Conservation (phyloP, 2,113 vertebrate genomes). For the Elaphurus davidianus region DNA sequence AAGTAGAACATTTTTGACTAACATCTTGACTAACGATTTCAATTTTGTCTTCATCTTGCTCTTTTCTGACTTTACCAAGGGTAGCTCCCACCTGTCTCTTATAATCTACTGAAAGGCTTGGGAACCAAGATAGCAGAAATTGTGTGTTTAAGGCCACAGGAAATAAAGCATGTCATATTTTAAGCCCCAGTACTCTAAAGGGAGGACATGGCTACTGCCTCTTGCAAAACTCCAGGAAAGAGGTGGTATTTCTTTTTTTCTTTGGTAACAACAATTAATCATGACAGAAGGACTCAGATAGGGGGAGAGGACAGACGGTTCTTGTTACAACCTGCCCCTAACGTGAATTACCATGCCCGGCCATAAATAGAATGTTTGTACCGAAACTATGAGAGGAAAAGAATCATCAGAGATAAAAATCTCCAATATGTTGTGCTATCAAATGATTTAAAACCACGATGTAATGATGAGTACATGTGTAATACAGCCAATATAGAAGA, state of each 20-base stretch:
- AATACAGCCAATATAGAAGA: neutral
- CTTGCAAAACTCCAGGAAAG: neutral
- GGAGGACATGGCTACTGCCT: neutral
- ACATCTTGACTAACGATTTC: neutral
- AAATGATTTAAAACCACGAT: neutral
- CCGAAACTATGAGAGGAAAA: neutral
- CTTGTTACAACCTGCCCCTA: constrained; percentile 55
- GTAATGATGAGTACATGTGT: neutral
- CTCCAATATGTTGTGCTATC: neutral
- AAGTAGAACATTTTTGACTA: neutral
- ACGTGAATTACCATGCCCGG: neutral
- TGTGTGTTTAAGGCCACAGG: neutral
- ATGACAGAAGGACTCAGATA: constrained; percentile 25
- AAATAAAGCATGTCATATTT: neutral
- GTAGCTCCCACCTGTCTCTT: neutral
- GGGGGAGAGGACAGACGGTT: constrained; percentile 29
- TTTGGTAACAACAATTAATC: neutral
- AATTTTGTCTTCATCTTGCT: constrained; percentile 48
- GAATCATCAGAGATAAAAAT: neutral
- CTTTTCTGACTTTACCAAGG: constrained; percentile 9
- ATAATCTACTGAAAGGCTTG: neutral
- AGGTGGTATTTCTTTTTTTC: neutral
- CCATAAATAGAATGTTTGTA: neutral
- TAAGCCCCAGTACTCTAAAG: neutral
- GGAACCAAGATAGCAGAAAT: neutral